Evolutionary conservation across 2,888 invertebrate species (phyloP).

Genomic region (Heteropelma amictum): DNA sequence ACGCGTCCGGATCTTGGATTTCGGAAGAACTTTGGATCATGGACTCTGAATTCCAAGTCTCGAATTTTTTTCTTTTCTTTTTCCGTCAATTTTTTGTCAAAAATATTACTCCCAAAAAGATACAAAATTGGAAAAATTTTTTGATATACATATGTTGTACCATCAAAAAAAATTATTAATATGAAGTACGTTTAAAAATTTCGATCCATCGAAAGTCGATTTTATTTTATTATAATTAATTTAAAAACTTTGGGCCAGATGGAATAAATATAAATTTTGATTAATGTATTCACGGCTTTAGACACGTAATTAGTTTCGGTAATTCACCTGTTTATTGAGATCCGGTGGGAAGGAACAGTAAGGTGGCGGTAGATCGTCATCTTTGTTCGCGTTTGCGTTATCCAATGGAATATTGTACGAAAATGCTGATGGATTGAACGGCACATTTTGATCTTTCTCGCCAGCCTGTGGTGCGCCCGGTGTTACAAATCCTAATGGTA

Average conservation of each 20-base stretch:
- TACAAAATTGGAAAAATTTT: too few relatives aligned
- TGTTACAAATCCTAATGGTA: slow-evolving; percentile 70
- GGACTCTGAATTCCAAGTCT: too few relatives aligned
- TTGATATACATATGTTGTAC: too few relatives aligned
- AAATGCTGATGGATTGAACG: slow-evolving; percentile 76
- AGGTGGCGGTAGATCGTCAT: slow-evolving; percentile 84
- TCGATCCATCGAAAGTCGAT: too few relatives aligned
- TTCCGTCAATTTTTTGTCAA: too few relatives aligned
- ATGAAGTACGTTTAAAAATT: neutral
- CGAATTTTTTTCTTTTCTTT: too few relatives aligned
- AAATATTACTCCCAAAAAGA: too few relatives aligned
- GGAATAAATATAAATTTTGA: neutral
- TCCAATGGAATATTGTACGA: slow-evolving; percentile 86
- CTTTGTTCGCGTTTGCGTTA: slow-evolving; percentile 76
- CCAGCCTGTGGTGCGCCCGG: slow-evolving; percentile 59
- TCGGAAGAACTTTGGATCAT: too few relatives aligned
- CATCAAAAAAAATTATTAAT: too few relatives aligned
- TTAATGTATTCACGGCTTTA: neutral
- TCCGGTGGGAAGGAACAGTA: slow-evolving; percentile 87
- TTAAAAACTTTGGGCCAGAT: neutral
- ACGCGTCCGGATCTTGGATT: too few relatives aligned
- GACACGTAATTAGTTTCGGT: neutral
- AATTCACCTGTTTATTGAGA: slow-evolving; percentile 84
- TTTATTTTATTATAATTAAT: neutral
- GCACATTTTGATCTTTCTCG: slow-evolving; percentile 70